Conservation (phyloP, 2,888 invertebrate genomes). For the Sarcophaga variegata region DNA sequence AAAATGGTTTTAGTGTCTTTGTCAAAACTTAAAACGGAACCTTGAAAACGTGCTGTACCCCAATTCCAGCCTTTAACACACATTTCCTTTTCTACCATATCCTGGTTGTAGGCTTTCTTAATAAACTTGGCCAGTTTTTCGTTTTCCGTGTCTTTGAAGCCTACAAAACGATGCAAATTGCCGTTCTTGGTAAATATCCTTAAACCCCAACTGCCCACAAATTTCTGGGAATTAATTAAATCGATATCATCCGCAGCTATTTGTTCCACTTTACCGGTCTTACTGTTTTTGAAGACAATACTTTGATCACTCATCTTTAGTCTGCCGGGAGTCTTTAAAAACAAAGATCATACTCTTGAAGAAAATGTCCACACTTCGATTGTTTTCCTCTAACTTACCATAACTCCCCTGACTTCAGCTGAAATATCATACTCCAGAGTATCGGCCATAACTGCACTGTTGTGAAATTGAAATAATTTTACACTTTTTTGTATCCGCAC, state of each 20-base stretch:
- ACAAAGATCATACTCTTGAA: neutral
- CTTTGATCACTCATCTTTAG: constrained; percentile 95
- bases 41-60: constrained; percentile 97
- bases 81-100: constrained; percentile 94
- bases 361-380: neutral
- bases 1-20: constrained; percentile 93
- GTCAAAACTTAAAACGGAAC: constrained; percentile 92
- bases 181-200: constrained; percentile 95
- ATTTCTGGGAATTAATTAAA: constrained; percentile 94
- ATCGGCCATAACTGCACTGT: constrained; percentile 84
- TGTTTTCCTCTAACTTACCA: constrained; percentile 85
- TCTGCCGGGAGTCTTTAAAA: constrained; percentile 91
- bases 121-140: constrained; percentile 97
- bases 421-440: constrained; percentile 94
- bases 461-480: neutral
- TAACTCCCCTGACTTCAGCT: constrained; percentile 91
- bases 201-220: constrained; percentile 95
- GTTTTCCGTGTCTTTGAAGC: constrained; percentile 96
- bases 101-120: constrained; percentile 90
- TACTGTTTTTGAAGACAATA: constrained; percentile 96
- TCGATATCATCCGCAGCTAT: constrained; percentile 93
- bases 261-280: constrained; percentile 98
- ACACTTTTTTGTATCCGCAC: neutral
- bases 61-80: constrained; percentile 99
- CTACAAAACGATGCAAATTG: constrained; percentile 93